Conservation (phyloP, 2,797 vertebrate genomes). For the Oreochromis grahami region DNA sequence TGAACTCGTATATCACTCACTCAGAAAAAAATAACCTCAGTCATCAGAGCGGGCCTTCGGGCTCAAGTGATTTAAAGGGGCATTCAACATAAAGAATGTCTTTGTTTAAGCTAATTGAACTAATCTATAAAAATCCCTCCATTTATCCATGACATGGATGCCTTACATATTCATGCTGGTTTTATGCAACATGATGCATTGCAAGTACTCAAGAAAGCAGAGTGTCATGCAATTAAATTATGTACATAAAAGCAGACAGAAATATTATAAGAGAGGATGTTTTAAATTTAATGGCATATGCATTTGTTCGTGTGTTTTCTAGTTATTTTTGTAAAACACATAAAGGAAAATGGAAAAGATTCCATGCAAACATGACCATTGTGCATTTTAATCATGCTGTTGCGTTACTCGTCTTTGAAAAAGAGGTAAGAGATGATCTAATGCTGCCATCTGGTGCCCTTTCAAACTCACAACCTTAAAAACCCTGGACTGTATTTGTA, state of each 20-base stretch:
- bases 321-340: too few species aligned
- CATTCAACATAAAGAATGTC: neutral
- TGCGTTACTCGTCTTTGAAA: neutral
- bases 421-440: neutral
- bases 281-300: neutral
- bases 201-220: neutral
- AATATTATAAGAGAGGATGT: neutral
- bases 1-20: neutral
- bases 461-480: neutral
- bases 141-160: neutral
- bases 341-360: neutral
- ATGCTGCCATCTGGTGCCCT: slow-evolving; percentile 58
- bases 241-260: neutral
- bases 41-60: neutral
- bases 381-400: neutral
- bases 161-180: neutral
- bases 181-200: neutral
- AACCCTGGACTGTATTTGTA: neutral
- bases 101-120: neutral
- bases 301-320: neutral
- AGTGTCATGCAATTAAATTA: neutral
- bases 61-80: neutral
- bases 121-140: neutral
- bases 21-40: neutral
- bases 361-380: neutral